Conservation (phyloP, 2,113 vertebrate species). For the rat (Rattus norvegicus) region DNA sequence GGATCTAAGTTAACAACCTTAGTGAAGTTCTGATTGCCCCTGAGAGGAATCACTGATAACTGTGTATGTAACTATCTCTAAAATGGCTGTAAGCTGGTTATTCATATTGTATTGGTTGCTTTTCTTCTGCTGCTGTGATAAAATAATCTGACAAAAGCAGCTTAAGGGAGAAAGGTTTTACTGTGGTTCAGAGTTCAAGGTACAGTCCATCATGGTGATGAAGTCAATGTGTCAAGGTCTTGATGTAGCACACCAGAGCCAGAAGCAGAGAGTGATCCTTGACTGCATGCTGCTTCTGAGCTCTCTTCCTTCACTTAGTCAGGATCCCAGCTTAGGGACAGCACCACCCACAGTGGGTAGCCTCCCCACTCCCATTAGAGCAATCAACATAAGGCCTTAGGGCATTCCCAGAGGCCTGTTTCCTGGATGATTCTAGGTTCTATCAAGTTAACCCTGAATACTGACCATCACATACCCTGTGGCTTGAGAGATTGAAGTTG, state of each 20-base stretch:
- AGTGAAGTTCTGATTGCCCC: slow-evolving; percentile 3
- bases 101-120: too few relatives aligned
- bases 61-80: background rate
- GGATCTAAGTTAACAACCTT: background rate
- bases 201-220: background rate
- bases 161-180: background rate
- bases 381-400: background rate
- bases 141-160: background rate
- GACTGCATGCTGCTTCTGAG: background rate
- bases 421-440: background rate
- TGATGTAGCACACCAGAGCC: background rate
- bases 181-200: background rate
- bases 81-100: background rate
- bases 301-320: background rate
- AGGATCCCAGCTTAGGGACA: background rate
- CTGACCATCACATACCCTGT: background rate
- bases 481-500: background rate
- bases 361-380: fast-evolving
- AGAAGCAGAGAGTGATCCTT: background rate
- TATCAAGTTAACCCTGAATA: background rate
- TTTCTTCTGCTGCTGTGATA: background rate
- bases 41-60: background rate
- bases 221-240: background rate
- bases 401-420: background rate
- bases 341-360: background rate